A percentile compares a stretch with the other conserved stretches of the same genome.
These are phyloP conservation scores for Pitangus sulphuratus DNA, from an alignment of 2,797 vertebrate species.

Conservation along the genomic window DNA sequence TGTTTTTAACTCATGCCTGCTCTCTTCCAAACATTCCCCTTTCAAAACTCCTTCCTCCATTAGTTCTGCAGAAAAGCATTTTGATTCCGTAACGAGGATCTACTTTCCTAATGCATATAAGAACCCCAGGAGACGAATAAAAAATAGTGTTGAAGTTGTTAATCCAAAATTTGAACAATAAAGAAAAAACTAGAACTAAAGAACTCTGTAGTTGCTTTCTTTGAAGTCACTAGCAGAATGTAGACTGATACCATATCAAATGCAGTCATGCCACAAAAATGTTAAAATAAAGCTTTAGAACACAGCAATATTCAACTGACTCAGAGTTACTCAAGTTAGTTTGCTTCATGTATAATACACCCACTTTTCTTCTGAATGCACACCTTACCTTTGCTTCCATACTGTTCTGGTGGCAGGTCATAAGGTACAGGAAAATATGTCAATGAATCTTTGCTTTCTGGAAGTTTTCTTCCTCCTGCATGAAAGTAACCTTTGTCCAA, in stretches of 20 bases:
- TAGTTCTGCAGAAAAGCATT: not conserved
- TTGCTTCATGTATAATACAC: not conserved
- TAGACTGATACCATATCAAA: not conserved
- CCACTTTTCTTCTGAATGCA: not conserved
- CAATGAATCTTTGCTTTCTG: not conserved
- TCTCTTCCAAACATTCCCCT: not conserved
- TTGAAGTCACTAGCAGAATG: not conserved
- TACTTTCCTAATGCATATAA: not conserved
- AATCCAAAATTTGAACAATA: not conserved
- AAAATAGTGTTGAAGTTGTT: not conserved
- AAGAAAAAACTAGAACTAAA: not conserved
- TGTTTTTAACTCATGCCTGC: not conserved
- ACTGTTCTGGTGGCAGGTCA: conserved; percentile 79
- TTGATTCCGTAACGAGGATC: not conserved
- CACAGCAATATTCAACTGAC: not conserved
- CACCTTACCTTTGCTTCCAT: conserved; percentile 77
- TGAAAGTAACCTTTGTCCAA: conserved; percentile 68
- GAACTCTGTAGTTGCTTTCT: not conserved
- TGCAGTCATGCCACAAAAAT: not conserved
- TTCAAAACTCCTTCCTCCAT: not conserved
- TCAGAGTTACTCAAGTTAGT: not conserved
- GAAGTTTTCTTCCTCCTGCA: conserved; percentile 63
- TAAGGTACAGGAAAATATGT: conserved; percentile 79
- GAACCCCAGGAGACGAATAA: not conserved
- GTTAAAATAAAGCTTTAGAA: not conserved